These are phyloP conservation scores for Chrysolina americana DNA, from an alignment of 2,888 invertebrate genomes.

Conservation along the genomic window DNA sequence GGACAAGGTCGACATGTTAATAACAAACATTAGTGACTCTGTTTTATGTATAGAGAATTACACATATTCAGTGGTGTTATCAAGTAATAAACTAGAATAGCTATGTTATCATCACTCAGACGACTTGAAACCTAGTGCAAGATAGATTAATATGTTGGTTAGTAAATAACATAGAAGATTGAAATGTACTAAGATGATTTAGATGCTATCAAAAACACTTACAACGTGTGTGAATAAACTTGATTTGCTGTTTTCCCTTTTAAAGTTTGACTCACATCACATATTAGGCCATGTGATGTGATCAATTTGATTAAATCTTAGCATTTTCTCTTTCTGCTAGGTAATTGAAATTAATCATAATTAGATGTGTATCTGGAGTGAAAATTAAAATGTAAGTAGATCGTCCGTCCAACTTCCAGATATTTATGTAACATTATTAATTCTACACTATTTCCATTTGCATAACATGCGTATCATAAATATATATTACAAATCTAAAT, in stretches of 20 bases:
- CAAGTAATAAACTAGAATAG: conserved; percentile 31
- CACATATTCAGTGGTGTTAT: conserved; percentile 23
- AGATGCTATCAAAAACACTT: not conserved
- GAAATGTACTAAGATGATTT: not conserved
- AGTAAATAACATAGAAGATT: conserved; percentile 1
- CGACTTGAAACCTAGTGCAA: not conserved
- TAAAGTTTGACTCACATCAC: too few relatives aligned
- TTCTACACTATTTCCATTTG: not conserved
- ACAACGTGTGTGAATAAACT: not conserved
- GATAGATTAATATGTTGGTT: not conserved
- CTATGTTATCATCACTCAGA: conserved; percentile 23
- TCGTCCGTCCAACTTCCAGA: not conserved
- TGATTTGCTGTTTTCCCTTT: too few relatives aligned
- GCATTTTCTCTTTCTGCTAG: not conserved
- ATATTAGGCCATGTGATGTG: too few relatives aligned
- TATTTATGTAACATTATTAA: not conserved
- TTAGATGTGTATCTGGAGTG: not conserved
- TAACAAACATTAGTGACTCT: conserved; percentile 26
- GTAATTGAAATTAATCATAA: not conserved
- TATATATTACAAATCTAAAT: too few relatives aligned
- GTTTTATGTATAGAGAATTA: conserved; percentile 15
- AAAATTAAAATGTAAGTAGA: not conserved
- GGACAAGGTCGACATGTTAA: conserved; percentile 30
- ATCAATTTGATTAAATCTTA: too few relatives aligned
- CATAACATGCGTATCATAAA: too few relatives aligned